phyloP scores from a whole-genome alignment of 1,140 invertebrate genomes.

The Drosophila azteca region DNA sequence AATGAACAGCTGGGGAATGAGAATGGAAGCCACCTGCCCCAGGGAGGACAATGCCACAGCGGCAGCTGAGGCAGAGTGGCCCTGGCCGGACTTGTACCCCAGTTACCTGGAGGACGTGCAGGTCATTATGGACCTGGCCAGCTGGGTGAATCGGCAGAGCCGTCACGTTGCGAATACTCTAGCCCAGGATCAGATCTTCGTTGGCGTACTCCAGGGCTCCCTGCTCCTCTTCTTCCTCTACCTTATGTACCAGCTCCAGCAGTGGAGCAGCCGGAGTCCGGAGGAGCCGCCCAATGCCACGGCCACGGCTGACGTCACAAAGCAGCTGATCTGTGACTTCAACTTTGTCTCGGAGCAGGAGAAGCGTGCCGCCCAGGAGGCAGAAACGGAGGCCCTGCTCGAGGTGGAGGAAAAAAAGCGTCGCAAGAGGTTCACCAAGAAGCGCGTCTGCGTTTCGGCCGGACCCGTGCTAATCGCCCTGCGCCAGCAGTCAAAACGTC shows the following conservation, averaged over 20 bases:
- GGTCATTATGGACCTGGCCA: slow-evolving; percentile 10
- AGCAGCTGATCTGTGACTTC: slow-evolving; percentile 70
- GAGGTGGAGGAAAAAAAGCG: slow-evolving; percentile 79
- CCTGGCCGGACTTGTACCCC: slow-evolving; percentile 34
- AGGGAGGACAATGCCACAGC: slow-evolving; percentile 56
- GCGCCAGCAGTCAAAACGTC: slow-evolving; percentile 57
- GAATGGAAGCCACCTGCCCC: slow-evolving; percentile 46
- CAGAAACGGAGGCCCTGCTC: slow-evolving; percentile 65
- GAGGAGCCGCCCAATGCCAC: slow-evolving; percentile 1
- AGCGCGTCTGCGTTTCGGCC: slow-evolving; percentile 79
- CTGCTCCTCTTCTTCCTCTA: slow-evolving; percentile 66
- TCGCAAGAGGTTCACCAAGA: slow-evolving; percentile 77
- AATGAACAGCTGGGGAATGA: slow-evolving; percentile 59
- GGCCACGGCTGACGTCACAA: slow-evolving; percentile 30
- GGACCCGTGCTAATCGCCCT: slow-evolving; percentile 74
- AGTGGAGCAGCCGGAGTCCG: slow-evolving; percentile 20
- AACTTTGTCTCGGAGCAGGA: slow-evolving; percentile 74
- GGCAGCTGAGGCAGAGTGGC: too few species aligned
- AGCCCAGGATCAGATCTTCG: slow-evolving; percentile 50
- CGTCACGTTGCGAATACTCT: slow-evolving; percentile 34
- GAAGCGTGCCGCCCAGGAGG: slow-evolving; percentile 66
- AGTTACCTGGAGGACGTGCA: slow-evolving; percentile 32
- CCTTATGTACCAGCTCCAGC: slow-evolving; percentile 58
- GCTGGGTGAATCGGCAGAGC: background rate
- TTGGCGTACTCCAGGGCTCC: slow-evolving; percentile 54